A percentile compares a stretch with the other conserved stretches of the same genome.
Conservation (phyloP, 2,113 vertebrate genomes). For the Toxostoma redivivum region DNA sequence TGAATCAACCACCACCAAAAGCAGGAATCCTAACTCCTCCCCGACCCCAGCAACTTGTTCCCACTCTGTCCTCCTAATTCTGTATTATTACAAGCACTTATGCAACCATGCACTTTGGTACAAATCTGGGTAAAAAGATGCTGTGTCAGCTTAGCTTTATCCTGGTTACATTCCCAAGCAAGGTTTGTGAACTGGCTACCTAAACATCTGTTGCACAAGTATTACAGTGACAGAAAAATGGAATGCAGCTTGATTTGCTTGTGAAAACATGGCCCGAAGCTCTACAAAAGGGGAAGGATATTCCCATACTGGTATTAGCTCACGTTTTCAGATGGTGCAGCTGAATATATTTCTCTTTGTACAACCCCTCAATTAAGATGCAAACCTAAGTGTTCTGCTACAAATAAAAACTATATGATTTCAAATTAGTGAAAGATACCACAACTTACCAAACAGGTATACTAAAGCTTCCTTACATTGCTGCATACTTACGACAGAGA, state of each 20-base stretch:
- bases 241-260: neutral
- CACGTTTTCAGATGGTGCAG: neutral
- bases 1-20: neutral
- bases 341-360: neutral
- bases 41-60: neutral
- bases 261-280: neutral
- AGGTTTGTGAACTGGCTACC: neutral
- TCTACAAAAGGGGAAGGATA: neutral
- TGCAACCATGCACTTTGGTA: rapidly evolving
- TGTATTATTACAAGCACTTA: neutral
- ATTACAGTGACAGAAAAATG: neutral
- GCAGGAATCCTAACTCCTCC: neutral
- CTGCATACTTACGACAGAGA: neutral
- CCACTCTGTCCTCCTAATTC: neutral
- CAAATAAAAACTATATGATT: neutral
- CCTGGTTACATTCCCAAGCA: neutral
- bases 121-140: neutral
- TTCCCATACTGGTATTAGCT: neutral
- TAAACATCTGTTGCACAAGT: neutral
- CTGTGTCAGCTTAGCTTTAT: neutral
- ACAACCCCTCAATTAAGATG: neutral
- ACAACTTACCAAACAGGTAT: neutral
- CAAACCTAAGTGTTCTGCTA: neutral
- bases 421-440: neutral
- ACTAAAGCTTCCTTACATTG: neutral